Conservation (phyloP, 2,888 invertebrate species). For the Melinaea marsaeus region DNA sequence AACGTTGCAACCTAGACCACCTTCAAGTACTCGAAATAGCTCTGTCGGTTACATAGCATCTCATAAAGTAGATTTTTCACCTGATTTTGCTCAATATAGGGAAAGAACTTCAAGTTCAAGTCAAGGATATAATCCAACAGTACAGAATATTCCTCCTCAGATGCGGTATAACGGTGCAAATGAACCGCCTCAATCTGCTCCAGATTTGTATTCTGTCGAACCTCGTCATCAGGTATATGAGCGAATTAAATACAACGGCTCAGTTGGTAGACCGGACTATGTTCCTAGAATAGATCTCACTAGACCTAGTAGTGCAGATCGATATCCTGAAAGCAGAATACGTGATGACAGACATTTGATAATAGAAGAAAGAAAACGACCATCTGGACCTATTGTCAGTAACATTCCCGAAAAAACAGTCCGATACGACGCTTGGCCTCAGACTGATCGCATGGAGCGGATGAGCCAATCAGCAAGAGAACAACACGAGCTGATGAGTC, state of each 20-base stretch:
- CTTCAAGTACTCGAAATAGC: conserved; percentile 49
- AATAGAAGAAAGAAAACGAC: conserved; percentile 69
- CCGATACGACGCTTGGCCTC: conserved; percentile 68
- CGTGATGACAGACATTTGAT: conserved; percentile 65
- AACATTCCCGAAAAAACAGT: conserved; percentile 74
- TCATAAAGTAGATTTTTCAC: conserved; percentile 88
- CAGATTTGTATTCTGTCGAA: conserved; percentile 58
- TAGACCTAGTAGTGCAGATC: conserved; percentile 54
- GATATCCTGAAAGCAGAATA: conserved; percentile 54
- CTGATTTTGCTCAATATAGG: conserved; percentile 81
- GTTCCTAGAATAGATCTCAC: conserved; percentile 74
- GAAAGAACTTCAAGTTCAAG: conserved; percentile 47
- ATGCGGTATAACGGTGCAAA: conserved; percentile 60
- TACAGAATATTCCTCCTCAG: conserved; percentile 48
- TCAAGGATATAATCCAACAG: conserved; percentile 42
- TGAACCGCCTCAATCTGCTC: conserved; percentile 48
- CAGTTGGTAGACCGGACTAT: conserved; percentile 53
- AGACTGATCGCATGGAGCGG: conserved; percentile 67
- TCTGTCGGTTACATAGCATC: conserved; percentile 60
- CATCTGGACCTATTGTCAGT: conserved; percentile 59
- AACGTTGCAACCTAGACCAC: conserved; percentile 52
- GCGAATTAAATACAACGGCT: conserved; percentile 52
- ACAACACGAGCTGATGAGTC: conserved; percentile 66
- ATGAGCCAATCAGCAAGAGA: conserved; percentile 59
- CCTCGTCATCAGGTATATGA: conserved; percentile 60